These are phyloP conservation scores for Nemotelus pantherinus DNA, from an alignment of 2,888 invertebrate genomes.

Conservation along the genomic window DNA sequence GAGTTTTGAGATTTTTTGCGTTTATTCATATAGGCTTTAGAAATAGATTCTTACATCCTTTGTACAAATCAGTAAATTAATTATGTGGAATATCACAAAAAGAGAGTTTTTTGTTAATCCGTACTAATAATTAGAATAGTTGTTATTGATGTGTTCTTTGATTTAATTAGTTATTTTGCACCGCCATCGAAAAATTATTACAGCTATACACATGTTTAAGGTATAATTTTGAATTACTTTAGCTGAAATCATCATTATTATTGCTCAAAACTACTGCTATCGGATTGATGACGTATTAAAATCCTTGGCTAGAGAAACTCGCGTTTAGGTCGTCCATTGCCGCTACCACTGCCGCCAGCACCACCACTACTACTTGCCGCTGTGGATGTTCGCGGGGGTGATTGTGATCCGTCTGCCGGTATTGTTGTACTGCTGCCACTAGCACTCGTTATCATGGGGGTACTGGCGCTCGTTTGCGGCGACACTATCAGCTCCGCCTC, in stretches of 20 bases:
- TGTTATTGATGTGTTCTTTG: constrained; percentile 45
- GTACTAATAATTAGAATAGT: too few relatives aligned
- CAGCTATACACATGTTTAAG: not conserved
- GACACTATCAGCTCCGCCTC: constrained; percentile 57
- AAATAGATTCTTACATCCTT: not conserved
- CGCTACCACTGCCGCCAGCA: constrained; percentile 38
- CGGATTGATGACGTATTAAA: constrained; percentile 64
- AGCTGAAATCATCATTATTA: constrained; percentile 40
- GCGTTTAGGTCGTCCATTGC: constrained; percentile 59
- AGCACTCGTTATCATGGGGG: constrained; percentile 53
- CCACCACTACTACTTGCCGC: constrained; percentile 37
- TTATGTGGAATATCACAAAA: constrained; percentile 37
- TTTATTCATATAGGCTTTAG: constrained; percentile 33
- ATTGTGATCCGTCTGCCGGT: constrained; percentile 35
- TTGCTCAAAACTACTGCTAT: constrained; percentile 58
- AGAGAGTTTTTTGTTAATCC: constrained; percentile 34
- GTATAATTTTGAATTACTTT: not conserved
- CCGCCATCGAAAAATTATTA: constrained; percentile 34
- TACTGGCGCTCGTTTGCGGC: constrained; percentile 47
- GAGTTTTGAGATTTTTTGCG: constrained; percentile 29
- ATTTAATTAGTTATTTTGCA: constrained; percentile 17
- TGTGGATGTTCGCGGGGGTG: constrained; percentile 39
- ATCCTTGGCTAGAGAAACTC: constrained; percentile 66
- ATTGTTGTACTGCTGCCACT: constrained; percentile 40
- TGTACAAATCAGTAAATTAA: constrained; percentile 35